Percentiles rank a stretch among this genome's conserved stretches.
Conservation (phyloP, 2,113 vertebrate species). For the Chloropsis hardwickii region DNA sequence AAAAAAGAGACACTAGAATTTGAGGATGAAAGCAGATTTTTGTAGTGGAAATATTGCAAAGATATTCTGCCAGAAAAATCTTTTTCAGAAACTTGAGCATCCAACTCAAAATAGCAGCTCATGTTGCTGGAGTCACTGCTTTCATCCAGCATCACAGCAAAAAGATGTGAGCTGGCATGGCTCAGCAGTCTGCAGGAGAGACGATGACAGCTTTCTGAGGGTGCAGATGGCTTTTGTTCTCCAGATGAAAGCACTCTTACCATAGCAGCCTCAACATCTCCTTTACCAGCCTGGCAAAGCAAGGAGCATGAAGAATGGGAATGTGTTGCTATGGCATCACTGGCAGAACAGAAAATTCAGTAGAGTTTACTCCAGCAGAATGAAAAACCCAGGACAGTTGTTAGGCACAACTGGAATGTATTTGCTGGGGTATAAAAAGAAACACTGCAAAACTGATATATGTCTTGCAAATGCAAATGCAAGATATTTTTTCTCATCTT, state of each 20-base stretch:
- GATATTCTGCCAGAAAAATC: slow-evolving; percentile 48
- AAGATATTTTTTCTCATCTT: not conserved
- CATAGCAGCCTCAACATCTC: slow-evolving; percentile 44
- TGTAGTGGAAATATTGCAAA: slow-evolving; percentile 51
- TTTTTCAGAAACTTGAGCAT: slow-evolving; percentile 30
- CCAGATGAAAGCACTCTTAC: slow-evolving; percentile 49
- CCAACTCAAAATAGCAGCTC: slow-evolving; percentile 37
- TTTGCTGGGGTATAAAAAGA: not conserved
- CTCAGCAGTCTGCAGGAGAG: slow-evolving; percentile 33
- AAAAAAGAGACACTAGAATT: not conserved
- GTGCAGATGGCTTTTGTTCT: slow-evolving; percentile 56
- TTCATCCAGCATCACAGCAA: slow-evolving; percentile 13
- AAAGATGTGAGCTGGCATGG: slow-evolving; percentile 44
- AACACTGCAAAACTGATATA: not conserved
- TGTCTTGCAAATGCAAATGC: not conserved
- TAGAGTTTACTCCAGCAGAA: not conserved
- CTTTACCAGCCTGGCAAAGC: slow-evolving; percentile 19
- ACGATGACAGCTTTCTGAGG: slow-evolving; percentile 40
- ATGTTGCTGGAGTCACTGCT: slow-evolving; percentile 19
- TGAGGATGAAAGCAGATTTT: slow-evolving; percentile 38
- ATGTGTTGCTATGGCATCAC: not conserved
- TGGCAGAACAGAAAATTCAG: not conserved
- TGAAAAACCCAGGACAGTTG: not conserved
- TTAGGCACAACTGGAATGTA: not conserved
- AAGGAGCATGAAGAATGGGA: not conserved